Conservation (phyloP, 2,113 vertebrate genomes). For the Larimichthys polyactis region DNA sequence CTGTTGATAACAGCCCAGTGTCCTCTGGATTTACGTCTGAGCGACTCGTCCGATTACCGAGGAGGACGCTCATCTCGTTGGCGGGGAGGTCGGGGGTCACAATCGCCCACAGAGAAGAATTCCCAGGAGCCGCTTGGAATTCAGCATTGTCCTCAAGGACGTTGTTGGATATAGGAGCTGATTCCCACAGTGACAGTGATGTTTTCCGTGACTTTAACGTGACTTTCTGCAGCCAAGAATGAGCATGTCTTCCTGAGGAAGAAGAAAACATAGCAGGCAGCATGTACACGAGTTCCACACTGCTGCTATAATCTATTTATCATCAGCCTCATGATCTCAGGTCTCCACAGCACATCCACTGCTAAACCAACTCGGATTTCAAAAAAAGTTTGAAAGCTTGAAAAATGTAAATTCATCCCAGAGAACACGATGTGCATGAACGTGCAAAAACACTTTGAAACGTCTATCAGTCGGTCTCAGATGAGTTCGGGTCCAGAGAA, state of each 20-base stretch:
- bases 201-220: neutral
- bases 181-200: neutral
- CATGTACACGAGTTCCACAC: too few relatives aligned
- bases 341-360: too few relatives aligned
- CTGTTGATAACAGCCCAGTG: neutral
- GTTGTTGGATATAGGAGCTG: neutral
- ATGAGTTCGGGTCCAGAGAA: too few relatives aligned
- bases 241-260: neutral
- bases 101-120: neutral
- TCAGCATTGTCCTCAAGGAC: constrained; percentile 8
- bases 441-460: too few relatives aligned
- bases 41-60: neutral
- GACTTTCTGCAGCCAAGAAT: neutral
- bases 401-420: too few relatives aligned
- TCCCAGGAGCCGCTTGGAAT: neutral
- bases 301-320: too few relatives aligned
- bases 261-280: neutral
- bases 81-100: constrained; percentile 29
- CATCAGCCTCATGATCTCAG: too few relatives aligned
- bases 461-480: too few relatives aligned
- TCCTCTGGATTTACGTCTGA: neutral
- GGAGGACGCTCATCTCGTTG: neutral
- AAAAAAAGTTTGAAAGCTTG: too few relatives aligned
- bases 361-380: too few relatives aligned
- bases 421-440: too few relatives aligned